Evolutionary conservation across 1,140 invertebrate species (phyloP), one percentile per base, ranked within the genome.

Genomic region (Dinoponera quadriceps): DNA sequence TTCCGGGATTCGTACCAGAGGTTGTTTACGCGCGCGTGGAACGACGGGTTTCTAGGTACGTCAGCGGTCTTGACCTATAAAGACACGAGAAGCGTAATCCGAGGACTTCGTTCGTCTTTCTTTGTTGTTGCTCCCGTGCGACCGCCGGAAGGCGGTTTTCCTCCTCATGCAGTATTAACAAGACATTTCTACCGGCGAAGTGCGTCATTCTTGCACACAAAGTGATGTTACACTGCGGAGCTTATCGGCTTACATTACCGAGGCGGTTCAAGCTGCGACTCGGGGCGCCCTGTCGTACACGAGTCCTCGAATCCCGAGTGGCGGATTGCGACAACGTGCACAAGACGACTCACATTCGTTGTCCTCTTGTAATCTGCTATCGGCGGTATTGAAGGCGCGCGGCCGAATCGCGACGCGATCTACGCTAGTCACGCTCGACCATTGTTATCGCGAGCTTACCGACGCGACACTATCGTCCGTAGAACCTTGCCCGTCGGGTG

Each of bases 341-440:
- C 54, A 54, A 73, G 44, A 20, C 51, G 38, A n/a, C n/a, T n/a
- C 16, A 54, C 25, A 51, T 49, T 57, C 57, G 22, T 38, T 38
- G 14, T 49, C 14, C 57, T 54, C 44, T 62, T 59, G 55, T 73
- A 74, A 82, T 62, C 71, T 7, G 27, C 7, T 25, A 57, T 74
- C 69, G 44, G 49, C n/a, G 57, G 27, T 74, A 74, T 82, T 62
- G 48, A 74, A 80, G n/a, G n/a, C 27, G 71, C 62, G 65, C 7
- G 7, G 38, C 73, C 84, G n/a, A 84, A 87, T 48, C 66, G 69
- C 68, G 80, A 75, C 44, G 65, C 51, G 82, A 88, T 84, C 86
- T 69, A 75, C 54, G 71, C 74, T 72, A 88, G 85, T 87, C 75
- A 88, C 75, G 85, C 83, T 84, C 82, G 74, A 48, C 82, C 63